These are phyloP conservation scores for Ophion obscuratus DNA, from an alignment of 2,888 invertebrate species.

Conservation along the genomic window DNA sequence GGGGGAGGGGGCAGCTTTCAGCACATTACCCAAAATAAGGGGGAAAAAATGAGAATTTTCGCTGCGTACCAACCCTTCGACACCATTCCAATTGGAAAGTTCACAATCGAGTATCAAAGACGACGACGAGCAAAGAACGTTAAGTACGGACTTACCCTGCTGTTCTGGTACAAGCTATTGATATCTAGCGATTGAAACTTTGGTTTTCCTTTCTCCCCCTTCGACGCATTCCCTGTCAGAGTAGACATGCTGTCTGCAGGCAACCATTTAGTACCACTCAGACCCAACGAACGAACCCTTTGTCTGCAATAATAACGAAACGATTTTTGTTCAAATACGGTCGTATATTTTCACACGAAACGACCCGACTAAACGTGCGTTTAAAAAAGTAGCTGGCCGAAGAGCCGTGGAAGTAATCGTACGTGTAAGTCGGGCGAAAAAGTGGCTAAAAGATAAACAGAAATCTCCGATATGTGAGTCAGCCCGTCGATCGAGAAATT, in stretches of 20 bases:
- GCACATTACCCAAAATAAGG: too few species aligned
- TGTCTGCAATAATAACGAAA: slow-evolving; percentile 84
- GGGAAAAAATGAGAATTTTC: neutral
- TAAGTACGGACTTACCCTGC: slow-evolving; percentile 87
- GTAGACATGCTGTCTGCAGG: slow-evolving; percentile 98
- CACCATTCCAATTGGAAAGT: neutral
- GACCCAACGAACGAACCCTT: slow-evolving; percentile 92
- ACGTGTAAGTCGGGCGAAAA: neutral
- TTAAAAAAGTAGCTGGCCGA: slow-evolving; percentile 45
- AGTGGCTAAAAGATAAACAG: slow-evolving; percentile 15
- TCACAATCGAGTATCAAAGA: neutral
- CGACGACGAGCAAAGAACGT: neutral
- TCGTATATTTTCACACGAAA: neutral
- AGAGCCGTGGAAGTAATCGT: neutral
- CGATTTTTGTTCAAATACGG: neutral
- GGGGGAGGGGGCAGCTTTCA: too few species aligned
- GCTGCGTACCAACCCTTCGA: neutral
- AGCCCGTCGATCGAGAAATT: slow-evolving; percentile 24
- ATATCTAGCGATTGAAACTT: slow-evolving; percentile 99
- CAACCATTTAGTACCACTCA: slow-evolving; percentile 94
- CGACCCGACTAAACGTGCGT: neutral
- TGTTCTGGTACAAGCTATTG: slow-evolving; percentile 97
- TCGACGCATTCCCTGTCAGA: slow-evolving; percentile 94
- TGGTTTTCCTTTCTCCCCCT: slow-evolving; percentile 95
- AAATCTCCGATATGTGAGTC: slow-evolving; percentile 27